phyloP scores from a whole-genome alignment of 2,797 vertebrate species.

The Carduelis carduelis region DNA sequence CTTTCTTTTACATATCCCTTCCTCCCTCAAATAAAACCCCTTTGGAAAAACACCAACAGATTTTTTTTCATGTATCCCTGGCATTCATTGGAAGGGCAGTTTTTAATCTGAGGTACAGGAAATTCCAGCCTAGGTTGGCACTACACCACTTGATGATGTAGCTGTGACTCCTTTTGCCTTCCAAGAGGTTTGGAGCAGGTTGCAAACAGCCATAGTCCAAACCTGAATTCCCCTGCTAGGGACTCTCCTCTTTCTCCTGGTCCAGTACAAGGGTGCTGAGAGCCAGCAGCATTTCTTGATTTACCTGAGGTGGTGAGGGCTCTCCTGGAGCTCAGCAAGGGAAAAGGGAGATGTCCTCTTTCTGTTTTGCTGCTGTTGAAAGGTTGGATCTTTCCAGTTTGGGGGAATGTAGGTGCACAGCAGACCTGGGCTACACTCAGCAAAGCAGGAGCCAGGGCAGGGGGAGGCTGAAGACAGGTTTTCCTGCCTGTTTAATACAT shows the following conservation, averaged over 20 bases:
- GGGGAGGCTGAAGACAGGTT: not conserved
- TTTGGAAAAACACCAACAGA: not conserved
- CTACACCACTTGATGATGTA: not conserved
- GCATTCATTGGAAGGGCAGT: not conserved
- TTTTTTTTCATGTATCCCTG: no score
- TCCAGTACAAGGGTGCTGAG: not conserved
- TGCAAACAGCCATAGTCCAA: not conserved
- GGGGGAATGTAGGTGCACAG: not conserved
- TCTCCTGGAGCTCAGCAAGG: not conserved
- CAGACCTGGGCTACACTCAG: not conserved
- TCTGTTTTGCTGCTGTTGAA: not conserved
- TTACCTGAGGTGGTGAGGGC: not conserved
- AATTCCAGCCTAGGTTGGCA: not conserved
- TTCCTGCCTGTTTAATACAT: slow-evolving; percentile 36
- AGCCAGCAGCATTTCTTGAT: not conserved
- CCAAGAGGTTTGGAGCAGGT: not conserved
- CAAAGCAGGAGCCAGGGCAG: not conserved
- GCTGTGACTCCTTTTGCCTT: not conserved
- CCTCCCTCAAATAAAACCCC: not conserved
- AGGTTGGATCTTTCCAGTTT: not conserved
- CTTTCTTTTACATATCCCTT: not conserved
- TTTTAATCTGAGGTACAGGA: not conserved
- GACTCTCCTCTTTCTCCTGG: not conserved
- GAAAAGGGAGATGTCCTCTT: not conserved
- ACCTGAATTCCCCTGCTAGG: not conserved